Base-by-base conservation (phyloP, 2,888 invertebrate genomes). In the Atethmia centrago region DNA sequence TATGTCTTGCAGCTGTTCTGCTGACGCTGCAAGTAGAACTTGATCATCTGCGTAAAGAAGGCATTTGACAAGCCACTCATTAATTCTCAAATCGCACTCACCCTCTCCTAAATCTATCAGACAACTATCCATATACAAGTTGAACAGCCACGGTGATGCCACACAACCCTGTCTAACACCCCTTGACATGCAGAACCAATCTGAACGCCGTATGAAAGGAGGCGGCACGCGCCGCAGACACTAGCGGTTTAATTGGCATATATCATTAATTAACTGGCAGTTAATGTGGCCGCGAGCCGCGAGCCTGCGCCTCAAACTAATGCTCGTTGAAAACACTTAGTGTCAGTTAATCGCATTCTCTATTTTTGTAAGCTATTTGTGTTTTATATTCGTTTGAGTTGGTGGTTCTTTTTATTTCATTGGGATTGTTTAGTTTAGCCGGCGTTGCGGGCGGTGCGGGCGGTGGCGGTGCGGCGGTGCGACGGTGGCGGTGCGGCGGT, bases 301-400 rank as follows among this genome's bases (percentile, higher is more conserved):
- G n/a, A n/a, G n/a, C n/a, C n/a, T n/a, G n/a, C n/a, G n/a, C n/a
- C n/a, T n/a, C n/a, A 89, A 90, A 90, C 87, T 84, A 89, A 92
- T 92, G 86, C 87, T 80, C 76, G 82, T 69, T 79, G 80, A 83
- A 84, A 90, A 83, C 86, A 83, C 70, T 75, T 77, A n/a, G 92
- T 94, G 93, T 93, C 94, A 93, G 91, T 90, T 92, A 90, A 92
- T 92, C 90, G 85, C 90, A 91, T 90, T 90, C 85, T 91, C 90
- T 93, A 92, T 92, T 91, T 92, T 90, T 89, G 89, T 87, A 83
- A 86, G 88, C 91, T 93, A 93, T 94, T 94, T 91, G 80, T 87
- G 90, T 89, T 89, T 85, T 84, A 88, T 86, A 88, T 91, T 92
- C 81, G 89, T 93, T 92, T 93, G 87, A 89, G 87, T 87, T 87